phyloP scores from a whole-genome alignment of 64 coral and sea anemone species.

The Porites lutea region DNA sequence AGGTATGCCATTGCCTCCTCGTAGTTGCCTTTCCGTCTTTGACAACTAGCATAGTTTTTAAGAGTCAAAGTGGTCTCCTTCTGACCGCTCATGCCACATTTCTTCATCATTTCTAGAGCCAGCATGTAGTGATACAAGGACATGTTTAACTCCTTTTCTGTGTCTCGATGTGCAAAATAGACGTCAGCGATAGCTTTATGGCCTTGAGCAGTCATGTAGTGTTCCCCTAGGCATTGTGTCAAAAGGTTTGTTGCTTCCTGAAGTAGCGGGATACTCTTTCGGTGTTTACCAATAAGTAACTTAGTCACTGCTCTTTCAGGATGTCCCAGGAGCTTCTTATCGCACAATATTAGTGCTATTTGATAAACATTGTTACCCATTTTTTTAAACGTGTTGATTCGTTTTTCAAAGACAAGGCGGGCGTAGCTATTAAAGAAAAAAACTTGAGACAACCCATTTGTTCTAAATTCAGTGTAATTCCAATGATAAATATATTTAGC shows the following conservation, averaged over 20 bases:
- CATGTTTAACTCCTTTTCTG: neutral
- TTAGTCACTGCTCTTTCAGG: slow-evolving; percentile 15
- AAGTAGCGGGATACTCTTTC: neutral
- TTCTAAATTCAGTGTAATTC: neutral
- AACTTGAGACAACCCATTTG: neutral
- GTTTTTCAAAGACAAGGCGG: slow-evolving; percentile 31
- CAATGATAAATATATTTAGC: neutral
- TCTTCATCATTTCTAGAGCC: neutral
- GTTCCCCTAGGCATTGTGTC: neutral
- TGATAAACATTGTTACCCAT: neutral
- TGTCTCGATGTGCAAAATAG: neutral
- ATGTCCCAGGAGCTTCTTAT: neutral
- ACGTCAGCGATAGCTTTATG: slow-evolving; percentile 44
- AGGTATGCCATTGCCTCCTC: neutral
- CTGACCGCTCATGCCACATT: neutral
- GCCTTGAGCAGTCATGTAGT: slow-evolving; percentile 28
- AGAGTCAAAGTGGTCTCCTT: slow-evolving; percentile 26
- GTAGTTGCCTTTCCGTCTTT: neutral
- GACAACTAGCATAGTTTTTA: slow-evolving; percentile 17
- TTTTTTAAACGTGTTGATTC: neutral
- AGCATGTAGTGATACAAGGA: neutral
- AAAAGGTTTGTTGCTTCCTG: neutral
- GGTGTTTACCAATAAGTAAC: neutral
- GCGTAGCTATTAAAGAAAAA: slow-evolving; percentile 46
- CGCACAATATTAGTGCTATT: neutral